Evolutionary conservation across 2,888 invertebrate species (phyloP).

Genomic region (Netelia inedita): DNA sequence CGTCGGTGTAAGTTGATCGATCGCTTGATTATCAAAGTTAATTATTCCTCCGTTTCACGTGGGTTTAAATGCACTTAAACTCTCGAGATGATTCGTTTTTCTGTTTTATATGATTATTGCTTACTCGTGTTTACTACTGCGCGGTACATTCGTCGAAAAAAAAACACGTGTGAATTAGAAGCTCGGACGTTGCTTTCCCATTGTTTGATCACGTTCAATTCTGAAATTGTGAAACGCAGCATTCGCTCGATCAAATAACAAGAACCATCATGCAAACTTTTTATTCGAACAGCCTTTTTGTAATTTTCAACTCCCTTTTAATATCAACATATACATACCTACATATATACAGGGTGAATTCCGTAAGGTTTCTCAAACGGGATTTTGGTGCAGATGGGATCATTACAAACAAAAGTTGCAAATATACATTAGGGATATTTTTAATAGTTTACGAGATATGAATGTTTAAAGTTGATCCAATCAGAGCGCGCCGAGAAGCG

Average conservation of each 20-base stretch:
- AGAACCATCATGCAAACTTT: neutral
- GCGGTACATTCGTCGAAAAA: neutral
- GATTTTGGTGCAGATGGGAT: no score
- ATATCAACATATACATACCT: neutral
- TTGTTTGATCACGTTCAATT: neutral
- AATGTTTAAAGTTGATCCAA: no score
- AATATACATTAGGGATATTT: no score
- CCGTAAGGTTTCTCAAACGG: no score
- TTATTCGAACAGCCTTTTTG: neutral
- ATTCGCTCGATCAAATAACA: neutral
- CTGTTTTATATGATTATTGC: no score
- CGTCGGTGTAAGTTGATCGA: conserved; percentile 49
- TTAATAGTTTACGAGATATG: no score
- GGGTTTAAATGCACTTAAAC: neutral
- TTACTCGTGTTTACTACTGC: no score
- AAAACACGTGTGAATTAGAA: no score
- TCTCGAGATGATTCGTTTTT: neutral
- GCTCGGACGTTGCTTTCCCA: neutral
- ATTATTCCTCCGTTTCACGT: neutral
- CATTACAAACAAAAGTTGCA: no score
- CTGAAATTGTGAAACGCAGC: neutral
- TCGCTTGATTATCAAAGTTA: neutral
- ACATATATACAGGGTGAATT: no score
- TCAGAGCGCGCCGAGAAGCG: no score
- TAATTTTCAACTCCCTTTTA: neutral